A percentile compares a stretch with the other conserved stretches of the same genome.
Conservation (phyloP, 2,888 invertebrate species). For the Drosophila paucipuncta region DNA sequence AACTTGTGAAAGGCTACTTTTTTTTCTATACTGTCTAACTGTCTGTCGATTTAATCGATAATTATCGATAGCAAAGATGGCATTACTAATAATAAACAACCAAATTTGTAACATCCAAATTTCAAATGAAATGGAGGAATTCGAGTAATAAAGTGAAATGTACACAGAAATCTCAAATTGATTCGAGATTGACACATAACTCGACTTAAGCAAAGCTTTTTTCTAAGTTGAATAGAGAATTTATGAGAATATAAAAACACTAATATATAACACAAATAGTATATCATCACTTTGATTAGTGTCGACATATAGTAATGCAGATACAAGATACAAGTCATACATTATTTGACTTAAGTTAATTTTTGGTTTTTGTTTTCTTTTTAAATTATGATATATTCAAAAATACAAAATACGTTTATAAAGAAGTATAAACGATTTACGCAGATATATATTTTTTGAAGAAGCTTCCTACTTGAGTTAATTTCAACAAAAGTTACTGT, state of each 20-base stretch:
- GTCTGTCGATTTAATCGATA: background rate
- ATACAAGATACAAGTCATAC: background rate
- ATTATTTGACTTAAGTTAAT: background rate
- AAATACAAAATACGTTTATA: background rate
- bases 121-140: background rate
- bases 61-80: background rate
- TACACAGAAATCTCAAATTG: background rate
- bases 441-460: background rate
- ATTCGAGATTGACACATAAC: too few species aligned
- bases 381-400: background rate
- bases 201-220: too few species aligned
- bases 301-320: background rate
- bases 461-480: background rate
- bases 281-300: too few species aligned
- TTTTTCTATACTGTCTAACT: background rate
- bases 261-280: background rate
- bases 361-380: too few species aligned
- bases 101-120: background rate
- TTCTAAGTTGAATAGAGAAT: background rate
- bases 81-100: background rate
- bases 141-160: background rate
- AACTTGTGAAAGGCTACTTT: background rate
- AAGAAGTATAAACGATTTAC: background rate
- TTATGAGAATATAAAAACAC: background rate
- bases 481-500: background rate